These are phyloP conservation scores for Chionodraco myersi DNA, from an alignment of 2,113 vertebrate species.

Conservation along the genomic window DNA sequence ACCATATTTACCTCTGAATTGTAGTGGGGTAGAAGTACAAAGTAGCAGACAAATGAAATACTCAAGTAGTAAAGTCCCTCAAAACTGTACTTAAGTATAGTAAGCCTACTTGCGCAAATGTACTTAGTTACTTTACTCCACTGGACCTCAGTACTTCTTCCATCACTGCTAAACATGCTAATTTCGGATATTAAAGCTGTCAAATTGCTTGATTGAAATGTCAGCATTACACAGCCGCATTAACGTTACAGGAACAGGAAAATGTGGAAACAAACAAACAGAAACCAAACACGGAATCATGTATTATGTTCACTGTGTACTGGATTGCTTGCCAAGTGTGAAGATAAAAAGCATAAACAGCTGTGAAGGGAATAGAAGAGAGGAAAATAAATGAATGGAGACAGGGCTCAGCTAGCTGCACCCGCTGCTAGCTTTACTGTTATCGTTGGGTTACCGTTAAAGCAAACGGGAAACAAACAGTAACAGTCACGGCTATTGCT, in stretches of 20 bases:
- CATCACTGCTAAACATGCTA: constrained; percentile 9
- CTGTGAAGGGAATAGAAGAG: not conserved
- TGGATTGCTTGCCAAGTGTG: rapidly evolving
- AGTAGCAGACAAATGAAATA: too few relatives aligned
- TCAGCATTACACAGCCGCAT: not conserved
- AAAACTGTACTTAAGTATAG: too few relatives aligned
- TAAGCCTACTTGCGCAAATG: too few relatives aligned
- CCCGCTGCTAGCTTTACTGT: constrained; percentile 41
- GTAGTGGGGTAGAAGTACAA: too few relatives aligned
- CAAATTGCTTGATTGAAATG: not conserved
- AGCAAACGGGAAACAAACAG: constrained; percentile 14
- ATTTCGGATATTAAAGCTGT: constrained; percentile 3
- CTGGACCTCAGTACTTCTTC: not conserved
- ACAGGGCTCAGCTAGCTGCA: constrained; percentile 32
- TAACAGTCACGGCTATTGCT: not conserved
- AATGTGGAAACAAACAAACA: constrained; percentile 34
- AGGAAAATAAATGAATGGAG: constrained; percentile 52
- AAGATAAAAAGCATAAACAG: not conserved
- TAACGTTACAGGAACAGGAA: not conserved
- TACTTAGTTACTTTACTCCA: not conserved
- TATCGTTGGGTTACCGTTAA: constrained; percentile 26
- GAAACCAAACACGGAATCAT: not conserved
- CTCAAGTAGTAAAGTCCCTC: too few relatives aligned
- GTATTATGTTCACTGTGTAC: not conserved
- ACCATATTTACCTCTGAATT: too few relatives aligned